phyloP scores from a whole-genome alignment of 2,113 vertebrate species.

The Neotoma lepida region DNA sequence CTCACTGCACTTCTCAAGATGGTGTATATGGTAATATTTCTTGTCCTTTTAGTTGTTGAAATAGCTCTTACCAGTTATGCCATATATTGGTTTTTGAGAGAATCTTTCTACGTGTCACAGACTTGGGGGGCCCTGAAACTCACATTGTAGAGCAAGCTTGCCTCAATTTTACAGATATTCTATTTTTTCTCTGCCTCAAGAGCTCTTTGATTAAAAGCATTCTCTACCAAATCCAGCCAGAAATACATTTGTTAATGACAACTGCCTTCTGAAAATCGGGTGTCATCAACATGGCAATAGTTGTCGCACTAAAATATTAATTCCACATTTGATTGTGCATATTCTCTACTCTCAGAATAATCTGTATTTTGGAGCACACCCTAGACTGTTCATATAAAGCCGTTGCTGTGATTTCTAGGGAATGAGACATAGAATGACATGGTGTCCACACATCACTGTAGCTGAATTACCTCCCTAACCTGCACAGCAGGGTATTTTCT shows the following conservation, averaged over 20 bases:
- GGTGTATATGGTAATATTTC: neutral
- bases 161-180: too few relatives aligned
- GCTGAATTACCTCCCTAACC: neutral
- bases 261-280: neutral
- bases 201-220: too few relatives aligned
- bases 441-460: neutral
- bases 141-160: too few relatives aligned
- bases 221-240: too few relatives aligned
- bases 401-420: neutral
- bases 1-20: neutral
- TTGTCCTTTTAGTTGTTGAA: rapidly evolving
- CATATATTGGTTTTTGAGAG: neutral
- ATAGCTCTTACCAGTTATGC: rapidly evolving
- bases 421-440: neutral
- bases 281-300: rapidly evolving
- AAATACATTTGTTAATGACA: neutral
- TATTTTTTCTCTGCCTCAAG: too few relatives aligned
- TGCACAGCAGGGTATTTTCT: neutral
- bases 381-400: neutral
- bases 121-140: too few relatives aligned
- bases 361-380: neutral
- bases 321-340: neutral
- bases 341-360: neutral
- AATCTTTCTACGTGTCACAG: too few relatives aligned
- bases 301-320: neutral